A percentile compares a stretch with the other conserved stretches of the same genome.
phyloP scores from a whole-genome alignment of 2,797 vertebrate genomes.

The Myotis myotis region DNA sequence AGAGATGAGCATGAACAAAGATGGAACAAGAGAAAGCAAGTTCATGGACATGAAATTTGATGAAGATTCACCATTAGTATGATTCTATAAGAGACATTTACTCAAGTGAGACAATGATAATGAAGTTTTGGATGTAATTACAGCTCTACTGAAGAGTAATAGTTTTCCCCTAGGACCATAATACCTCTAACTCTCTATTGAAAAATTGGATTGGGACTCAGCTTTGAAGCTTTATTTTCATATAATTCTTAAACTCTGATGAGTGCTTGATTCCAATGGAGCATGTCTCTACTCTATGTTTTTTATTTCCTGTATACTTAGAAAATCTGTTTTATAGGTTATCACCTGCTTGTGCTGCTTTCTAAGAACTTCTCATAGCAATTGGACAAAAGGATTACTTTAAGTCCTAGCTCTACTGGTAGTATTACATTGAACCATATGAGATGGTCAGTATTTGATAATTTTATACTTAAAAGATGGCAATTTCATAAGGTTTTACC shows the following conservation, averaged over 20 bases:
- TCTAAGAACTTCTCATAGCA: not conserved
- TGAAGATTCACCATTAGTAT: not conserved
- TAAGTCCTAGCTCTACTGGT: not conserved
- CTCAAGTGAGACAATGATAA: not conserved
- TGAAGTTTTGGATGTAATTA: constrained; percentile 31
- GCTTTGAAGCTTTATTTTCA: constrained; percentile 43
- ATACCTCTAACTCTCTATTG: not conserved
- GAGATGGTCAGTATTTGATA: not conserved
- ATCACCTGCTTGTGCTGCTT: not conserved
- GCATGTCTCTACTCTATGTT: not conserved
- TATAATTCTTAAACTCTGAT: not conserved
- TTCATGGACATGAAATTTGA: not conserved
- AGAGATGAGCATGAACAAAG: not conserved
- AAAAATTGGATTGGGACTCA: not conserved
- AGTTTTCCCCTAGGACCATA: not conserved
- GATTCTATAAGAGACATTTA: not conserved
- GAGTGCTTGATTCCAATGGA: constrained; percentile 23
- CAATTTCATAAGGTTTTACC: not conserved
- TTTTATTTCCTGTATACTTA: constrained; percentile 4
- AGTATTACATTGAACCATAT: not conserved
- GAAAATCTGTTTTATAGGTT: not conserved
- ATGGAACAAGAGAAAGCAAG: not conserved
- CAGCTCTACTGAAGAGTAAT: not conserved
- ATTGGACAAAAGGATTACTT: not conserved
- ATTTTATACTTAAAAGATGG: not conserved